Conservation (phyloP, 2,797 vertebrate species). For the Scyliorhinus canicula region DNA sequence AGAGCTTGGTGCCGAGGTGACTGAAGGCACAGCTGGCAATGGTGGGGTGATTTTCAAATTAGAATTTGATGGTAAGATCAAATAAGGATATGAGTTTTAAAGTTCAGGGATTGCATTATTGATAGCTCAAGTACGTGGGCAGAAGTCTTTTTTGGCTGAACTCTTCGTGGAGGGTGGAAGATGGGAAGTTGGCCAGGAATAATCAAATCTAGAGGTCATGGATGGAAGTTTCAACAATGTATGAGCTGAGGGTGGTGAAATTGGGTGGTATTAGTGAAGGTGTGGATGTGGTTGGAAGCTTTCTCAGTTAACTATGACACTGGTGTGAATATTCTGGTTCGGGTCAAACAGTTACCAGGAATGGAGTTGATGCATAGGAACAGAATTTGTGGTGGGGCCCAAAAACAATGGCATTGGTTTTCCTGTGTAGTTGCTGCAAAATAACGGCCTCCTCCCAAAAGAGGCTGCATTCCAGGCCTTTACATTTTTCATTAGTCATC, state of each 20-base stretch:
- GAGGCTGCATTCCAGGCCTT: background rate
- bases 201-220: background rate
- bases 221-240: background rate
- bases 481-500: background rate
- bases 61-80: background rate
- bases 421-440: background rate
- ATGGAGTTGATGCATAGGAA: background rate
- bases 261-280: background rate
- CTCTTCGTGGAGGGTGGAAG: background rate
- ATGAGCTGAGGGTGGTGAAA: background rate
- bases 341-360: background rate
- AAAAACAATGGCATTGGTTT: background rate
- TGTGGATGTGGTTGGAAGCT: background rate
- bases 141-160: background rate
- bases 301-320: background rate
- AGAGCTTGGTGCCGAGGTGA: background rate
- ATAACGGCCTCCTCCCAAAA: background rate
- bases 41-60: background rate
- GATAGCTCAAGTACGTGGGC: background rate
- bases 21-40: background rate
- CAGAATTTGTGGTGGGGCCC: background rate
- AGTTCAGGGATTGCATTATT: background rate
- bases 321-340: background rate
- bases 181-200: background rate
- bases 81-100: background rate